Evolutionary conservation across 1,140 invertebrate species (phyloP), one percentile per base, ranked within the genome.

Genomic region (Lepidostoma basale): DNA sequence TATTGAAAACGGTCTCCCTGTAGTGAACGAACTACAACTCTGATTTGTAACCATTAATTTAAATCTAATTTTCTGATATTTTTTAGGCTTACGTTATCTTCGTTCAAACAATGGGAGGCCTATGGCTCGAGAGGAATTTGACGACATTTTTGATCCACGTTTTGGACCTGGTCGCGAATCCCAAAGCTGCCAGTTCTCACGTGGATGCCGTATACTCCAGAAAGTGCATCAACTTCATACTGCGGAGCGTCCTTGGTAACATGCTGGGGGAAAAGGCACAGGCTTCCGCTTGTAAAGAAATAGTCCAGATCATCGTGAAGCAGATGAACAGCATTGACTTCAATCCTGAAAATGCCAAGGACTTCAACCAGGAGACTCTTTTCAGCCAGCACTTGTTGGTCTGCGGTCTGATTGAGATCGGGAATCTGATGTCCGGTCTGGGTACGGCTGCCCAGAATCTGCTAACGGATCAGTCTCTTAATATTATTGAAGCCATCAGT

Each of bases 171-270:
- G 95, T 97, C 0, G 92, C 94, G 0, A 95, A 94, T 84, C 95
- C 95, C 0, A 97, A 96, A 82, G 93, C 95, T 10, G 93, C 95
- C 0, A 92, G 92, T 9, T 95, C 95, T 0, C 97, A 99, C 77
- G 94, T 98, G 4, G 98, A 99, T 81, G 96, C 96, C 26, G 96
- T 99, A 3, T 98, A 98, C 80, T 98, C 96, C 0, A 81, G 98
- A 69, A 98, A 98, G 81, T 99, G 98, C 79, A 93, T 99, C 44
- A 94, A 92, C 76, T 99, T 98, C 77, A 97, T 99, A 75, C 83
- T 99, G 40, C 86, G 95, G 33, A 91, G 93, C 63, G 90, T 95
- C 2, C 85, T 99, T 28, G 97, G 97, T 4, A 92, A 93, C 77
- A 90, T 98, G 85, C 85, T 99, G 1, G 92, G 95, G 0, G 98